These are phyloP conservation scores for Lamprologus callipterus DNA, from an alignment of 2,113 vertebrate species.

Conservation along the genomic window DNA sequence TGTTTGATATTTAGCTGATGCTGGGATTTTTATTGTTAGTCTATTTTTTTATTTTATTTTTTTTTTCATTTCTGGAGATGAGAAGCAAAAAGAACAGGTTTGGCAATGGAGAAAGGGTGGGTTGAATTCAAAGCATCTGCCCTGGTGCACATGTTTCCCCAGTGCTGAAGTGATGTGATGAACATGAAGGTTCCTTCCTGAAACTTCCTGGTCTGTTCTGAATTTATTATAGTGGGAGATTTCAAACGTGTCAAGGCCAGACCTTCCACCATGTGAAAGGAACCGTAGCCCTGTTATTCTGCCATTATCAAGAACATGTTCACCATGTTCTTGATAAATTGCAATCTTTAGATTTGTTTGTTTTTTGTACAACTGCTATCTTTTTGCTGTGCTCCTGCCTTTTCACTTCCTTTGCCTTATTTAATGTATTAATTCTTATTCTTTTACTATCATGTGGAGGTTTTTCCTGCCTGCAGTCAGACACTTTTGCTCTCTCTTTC, in stretches of 20 bases:
- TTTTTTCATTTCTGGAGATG: background rate
- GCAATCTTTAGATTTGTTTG: background rate
- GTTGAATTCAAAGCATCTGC: constrained; percentile 23
- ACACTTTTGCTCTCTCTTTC: background rate
- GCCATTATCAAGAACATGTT: background rate
- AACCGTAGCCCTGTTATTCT: background rate
- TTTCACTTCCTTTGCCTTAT: background rate
- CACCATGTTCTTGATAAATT: background rate
- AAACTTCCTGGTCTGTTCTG: background rate
- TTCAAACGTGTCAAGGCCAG: background rate
- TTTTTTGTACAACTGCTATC: background rate
- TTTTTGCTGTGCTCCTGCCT: background rate
- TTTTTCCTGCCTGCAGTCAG: background rate
- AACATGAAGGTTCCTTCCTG: background rate
- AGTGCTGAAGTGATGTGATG: constrained; percentile 7
- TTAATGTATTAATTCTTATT: background rate
- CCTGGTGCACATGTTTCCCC: constrained; percentile 24
- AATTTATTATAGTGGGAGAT: background rate
- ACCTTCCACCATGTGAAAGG: background rate
- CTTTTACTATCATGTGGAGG: background rate
- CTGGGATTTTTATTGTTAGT: constrained; percentile 1
- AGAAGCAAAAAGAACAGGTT: background rate
- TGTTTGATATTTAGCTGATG: constrained; percentile 54
- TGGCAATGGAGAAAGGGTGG: background rate
- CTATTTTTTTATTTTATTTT: background rate